These are phyloP conservation scores for Spheniscus mendiculus DNA, from an alignment of 2,113 vertebrate species.

Conservation along the genomic window DNA sequence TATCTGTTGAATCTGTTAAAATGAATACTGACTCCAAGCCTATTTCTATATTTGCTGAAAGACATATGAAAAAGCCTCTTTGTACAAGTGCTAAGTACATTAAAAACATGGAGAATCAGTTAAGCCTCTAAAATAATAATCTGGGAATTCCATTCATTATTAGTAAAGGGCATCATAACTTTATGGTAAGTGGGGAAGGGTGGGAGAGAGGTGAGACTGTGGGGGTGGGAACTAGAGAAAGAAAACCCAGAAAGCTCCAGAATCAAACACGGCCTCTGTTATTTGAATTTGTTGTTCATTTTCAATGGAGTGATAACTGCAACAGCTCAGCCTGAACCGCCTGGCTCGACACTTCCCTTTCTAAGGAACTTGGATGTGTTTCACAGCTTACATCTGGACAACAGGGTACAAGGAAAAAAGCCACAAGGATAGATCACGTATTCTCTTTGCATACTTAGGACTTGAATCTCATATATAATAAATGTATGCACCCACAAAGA, in stretches of 20 bases:
- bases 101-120: slow-evolving; percentile 35
- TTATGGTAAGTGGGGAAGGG: slow-evolving; percentile 4
- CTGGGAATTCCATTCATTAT: slow-evolving; percentile 50
- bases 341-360: neutral
- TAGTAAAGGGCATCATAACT: slow-evolving; percentile 42
- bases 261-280: neutral
- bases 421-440: neutral
- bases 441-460: neutral
- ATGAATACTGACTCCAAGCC: neutral
- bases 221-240: neutral
- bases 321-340: slow-evolving; percentile 11
- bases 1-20: slow-evolving; percentile 42
- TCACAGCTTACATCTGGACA: slow-evolving; percentile 43
- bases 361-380: slow-evolving; percentile 12
- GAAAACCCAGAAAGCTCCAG: neutral
- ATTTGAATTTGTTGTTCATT: slow-evolving; percentile 39
- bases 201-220: slow-evolving; percentile 4
- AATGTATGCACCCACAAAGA: neutral
- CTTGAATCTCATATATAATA: neutral
- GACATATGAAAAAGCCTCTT: slow-evolving; percentile 35
- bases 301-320: slow-evolving; percentile 47
- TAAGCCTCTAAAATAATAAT: slow-evolving; percentile 59
- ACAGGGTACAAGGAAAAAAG: neutral
- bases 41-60: slow-evolving; percentile 37
- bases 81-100: slow-evolving; percentile 9